Evolutionary conservation across 1,140 invertebrate genomes (phyloP).

Genomic region (Venustaconcha ellipsiformis): DNA sequence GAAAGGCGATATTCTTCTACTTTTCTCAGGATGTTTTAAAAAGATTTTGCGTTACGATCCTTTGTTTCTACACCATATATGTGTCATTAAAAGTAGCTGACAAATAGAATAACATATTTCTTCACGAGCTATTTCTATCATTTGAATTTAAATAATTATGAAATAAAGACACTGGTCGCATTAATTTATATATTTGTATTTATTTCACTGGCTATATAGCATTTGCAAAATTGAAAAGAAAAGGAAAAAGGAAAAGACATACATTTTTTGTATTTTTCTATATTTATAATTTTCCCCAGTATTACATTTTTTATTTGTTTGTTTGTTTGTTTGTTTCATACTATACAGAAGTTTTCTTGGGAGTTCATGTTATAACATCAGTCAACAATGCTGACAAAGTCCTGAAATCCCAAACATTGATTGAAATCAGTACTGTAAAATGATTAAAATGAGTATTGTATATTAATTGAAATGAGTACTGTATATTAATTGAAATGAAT

Average conservation of each 20-base stretch:
- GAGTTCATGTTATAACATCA: too few species aligned
- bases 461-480: too few species aligned
- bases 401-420: too few species aligned
- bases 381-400: too few species aligned
- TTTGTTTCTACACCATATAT: background rate
- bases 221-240: background rate
- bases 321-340: too few species aligned
- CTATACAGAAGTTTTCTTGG: too few species aligned
- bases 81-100: background rate
- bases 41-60: background rate
- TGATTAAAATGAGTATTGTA: too few species aligned
- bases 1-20: too few species aligned
- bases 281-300: background rate
- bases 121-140: background rate
- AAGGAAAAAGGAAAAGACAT: background rate
- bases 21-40: too few species aligned
- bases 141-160: conserved; percentile 1
- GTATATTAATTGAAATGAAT: too few species aligned
- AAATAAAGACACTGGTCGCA: background rate
- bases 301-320: background rate
- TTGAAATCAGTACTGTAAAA: too few species aligned
- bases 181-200: background rate
- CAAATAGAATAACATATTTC: background rate
- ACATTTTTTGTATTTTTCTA: background rate
- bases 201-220: background rate